Evolutionary conservation across 1,140 invertebrate genomes (phyloP), one percentile per base, ranked within the genome.

Genomic region (Monomorium pharaonis): DNA sequence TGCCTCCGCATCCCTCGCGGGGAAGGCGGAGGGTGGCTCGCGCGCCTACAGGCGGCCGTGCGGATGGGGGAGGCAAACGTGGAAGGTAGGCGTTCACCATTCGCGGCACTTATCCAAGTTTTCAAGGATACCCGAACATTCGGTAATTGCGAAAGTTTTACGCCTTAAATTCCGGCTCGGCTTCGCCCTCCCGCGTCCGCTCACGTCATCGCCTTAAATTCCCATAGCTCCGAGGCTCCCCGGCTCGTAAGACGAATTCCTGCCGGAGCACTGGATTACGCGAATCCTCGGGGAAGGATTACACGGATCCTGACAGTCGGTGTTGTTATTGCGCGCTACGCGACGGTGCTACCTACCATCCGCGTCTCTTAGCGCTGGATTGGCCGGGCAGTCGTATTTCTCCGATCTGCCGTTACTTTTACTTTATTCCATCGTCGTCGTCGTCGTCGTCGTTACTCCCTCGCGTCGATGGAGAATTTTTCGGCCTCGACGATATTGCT

Each of bases 121-220:
- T 90, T 92, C 89, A 85, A 86, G 88, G 88, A 89, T 90, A 86
- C 84, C n/a, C 84, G 75, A 89, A 88, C 89, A 88, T 91, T 90
- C 83, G 78, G 84, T 90, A 92, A 92, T 90, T 91, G 89, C 91
- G 62, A 91, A 91, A 92, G 88, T 89, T 92, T 83, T 74, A 70
- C 77, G 78, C 75, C 84, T 88, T 90, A 90, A 90, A 90, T 92
- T 88, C 88, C 80, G 51, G 21, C 33, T 76, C 54, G 58, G 49
- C 56, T 58, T 67, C 10, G 30, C 44, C 24, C 6, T 7, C 21
- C 76, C 51, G 37, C 56, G 56, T 54, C 74, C 49, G 24, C 60
- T 27, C 60, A 75, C 56, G 24, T 54, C 58, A 54, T 83, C 51
- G 24, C 33, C 24, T 42, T 74, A 42, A 49, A 30, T 60, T 56